phyloP scores from a whole-genome alignment of 1,140 invertebrate species.

The Drosophila subobscura region DNA sequence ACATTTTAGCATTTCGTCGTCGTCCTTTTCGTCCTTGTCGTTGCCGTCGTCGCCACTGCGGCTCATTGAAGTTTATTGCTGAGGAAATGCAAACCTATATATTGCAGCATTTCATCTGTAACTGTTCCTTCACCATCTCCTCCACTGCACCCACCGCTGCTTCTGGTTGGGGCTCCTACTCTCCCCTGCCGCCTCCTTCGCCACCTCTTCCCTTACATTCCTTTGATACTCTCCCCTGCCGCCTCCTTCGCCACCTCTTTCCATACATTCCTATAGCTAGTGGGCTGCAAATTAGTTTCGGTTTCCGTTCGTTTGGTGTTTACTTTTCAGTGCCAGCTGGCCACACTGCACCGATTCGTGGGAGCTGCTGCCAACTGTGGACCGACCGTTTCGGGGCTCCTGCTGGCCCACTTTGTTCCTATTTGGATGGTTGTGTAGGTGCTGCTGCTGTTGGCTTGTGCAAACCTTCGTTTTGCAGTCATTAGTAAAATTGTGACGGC shows the following conservation, averaged over 20 bases:
- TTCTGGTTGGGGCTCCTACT: constrained; percentile 6
- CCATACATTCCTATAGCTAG: constrained; percentile 10
- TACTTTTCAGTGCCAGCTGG: constrained; percentile 44
- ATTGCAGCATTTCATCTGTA: constrained; percentile 56
- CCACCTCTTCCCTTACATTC: background rate
- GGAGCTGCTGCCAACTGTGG: too few species aligned
- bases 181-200: too few species aligned
- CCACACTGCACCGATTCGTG: background rate
- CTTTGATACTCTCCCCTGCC: background rate
- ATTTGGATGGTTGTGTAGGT: too few species aligned
- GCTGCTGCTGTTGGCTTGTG: constrained; percentile 20
- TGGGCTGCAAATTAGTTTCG: constrained; percentile 74
- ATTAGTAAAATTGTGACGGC: constrained; percentile 71
- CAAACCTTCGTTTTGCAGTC: constrained; percentile 48
- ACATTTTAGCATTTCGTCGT: constrained; percentile 69
- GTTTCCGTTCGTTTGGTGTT: constrained; percentile 56
- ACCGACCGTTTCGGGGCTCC: constrained; percentile 1
- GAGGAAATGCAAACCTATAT: constrained; percentile 73
- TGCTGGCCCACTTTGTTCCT: background rate
- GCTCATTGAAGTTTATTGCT: constrained; percentile 76
- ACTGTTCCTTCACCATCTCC: constrained; percentile 29
- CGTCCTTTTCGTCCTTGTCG: constrained; percentile 18
- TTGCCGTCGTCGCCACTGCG: constrained; percentile 46
- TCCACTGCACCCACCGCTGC: constrained; percentile 22
- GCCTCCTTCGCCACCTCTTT: background rate